Evolutionary conservation across 2,797 vertebrate genomes (phyloP).

Genomic region (Chelidonichthys spinosus): DNA sequence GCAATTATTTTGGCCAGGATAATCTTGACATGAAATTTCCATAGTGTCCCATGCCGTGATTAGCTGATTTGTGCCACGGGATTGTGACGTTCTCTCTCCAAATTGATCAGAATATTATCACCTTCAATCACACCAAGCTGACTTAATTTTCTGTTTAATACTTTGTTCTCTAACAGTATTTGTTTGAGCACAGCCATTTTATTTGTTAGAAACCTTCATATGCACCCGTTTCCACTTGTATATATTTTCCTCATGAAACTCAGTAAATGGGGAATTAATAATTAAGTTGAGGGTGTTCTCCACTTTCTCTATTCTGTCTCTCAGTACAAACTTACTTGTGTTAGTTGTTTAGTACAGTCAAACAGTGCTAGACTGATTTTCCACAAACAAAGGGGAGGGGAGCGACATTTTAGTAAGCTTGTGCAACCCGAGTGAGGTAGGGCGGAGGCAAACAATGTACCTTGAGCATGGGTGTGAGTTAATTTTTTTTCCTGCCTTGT

Average conservation of each 20-base stretch:
- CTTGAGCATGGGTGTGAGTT: constrained; percentile 21
- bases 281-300: neutral
- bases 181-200: neutral
- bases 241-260: constrained; percentile 7
- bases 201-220: neutral
- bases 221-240: neutral
- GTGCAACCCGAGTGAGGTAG: constrained; percentile 9
- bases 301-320: too few species aligned
- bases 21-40: too few species aligned
- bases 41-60: too few species aligned
- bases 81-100: neutral
- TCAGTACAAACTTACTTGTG: neutral
- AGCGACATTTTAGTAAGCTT: constrained; percentile 23
- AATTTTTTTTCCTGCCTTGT: constrained; percentile 13
- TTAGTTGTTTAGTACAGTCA: neutral
- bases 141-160: neutral
- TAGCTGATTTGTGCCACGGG: neutral
- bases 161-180: neutral
- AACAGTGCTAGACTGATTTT: neutral
- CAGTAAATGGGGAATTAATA: neutral
- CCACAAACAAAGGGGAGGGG: neutral
- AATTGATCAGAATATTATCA: neutral
- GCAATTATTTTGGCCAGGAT: too few species aligned
- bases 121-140: too few species aligned
- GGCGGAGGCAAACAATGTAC: neutral